phyloP scores from a whole-genome alignment of 2,113 vertebrate species.

The Pheucticus melanocephalus region DNA sequence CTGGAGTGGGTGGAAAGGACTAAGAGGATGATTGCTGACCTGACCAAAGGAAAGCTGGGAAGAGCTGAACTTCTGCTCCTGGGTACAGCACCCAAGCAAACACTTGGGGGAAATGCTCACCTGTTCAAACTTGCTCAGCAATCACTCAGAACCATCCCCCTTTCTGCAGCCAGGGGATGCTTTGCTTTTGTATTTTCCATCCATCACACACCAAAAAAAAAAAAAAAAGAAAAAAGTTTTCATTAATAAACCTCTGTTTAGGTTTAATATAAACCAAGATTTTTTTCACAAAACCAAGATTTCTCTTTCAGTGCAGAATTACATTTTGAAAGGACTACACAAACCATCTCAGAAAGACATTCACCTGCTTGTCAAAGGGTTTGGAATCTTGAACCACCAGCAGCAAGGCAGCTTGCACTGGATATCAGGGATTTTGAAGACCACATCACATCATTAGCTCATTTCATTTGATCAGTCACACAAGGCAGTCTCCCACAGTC shows the following conservation, averaged over 20 bases:
- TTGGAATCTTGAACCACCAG: not conserved
- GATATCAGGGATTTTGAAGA: not conserved
- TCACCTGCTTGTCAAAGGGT: not conserved
- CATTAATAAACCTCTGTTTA: not conserved
- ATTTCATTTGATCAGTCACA: not conserved
- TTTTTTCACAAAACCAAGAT: not conserved
- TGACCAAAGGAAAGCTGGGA: not conserved
- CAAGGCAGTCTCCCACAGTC: not conserved
- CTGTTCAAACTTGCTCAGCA: not conserved
- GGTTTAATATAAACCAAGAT: not conserved
- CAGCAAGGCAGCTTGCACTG: not conserved
- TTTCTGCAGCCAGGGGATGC: not conserved
- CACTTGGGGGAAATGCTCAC: not conserved
- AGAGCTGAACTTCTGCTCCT: not conserved
- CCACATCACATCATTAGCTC: not conserved
- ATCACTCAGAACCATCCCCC: not conserved
- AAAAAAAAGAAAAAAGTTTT: not conserved
- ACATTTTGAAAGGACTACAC: not conserved
- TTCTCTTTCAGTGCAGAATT: not conserved
- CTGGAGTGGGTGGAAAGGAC: not conserved
- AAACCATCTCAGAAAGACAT: not conserved
- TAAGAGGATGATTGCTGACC: not conserved
- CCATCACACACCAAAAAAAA: not conserved
- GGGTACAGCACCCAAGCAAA: not conserved
- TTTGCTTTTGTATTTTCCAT: not conserved